phyloP scores from a whole-genome alignment of 2,888 invertebrate species.

The Chloromyia formosa region DNA sequence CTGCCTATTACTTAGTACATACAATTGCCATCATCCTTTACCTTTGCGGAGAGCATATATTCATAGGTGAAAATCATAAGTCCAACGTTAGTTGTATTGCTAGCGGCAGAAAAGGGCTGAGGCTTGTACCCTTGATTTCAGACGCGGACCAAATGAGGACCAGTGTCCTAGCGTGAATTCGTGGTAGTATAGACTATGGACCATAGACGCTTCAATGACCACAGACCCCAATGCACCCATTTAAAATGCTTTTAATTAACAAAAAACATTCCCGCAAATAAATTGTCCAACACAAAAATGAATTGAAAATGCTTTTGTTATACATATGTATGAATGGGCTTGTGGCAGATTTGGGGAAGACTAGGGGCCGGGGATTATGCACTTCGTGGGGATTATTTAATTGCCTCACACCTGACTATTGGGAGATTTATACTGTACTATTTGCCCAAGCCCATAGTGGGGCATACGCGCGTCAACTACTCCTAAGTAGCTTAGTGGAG shows the following conservation, averaged over 20 bases:
- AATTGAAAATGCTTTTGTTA: constrained; percentile 47
- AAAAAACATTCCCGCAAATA: constrained; percentile 50
- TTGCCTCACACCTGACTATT: too few species aligned
- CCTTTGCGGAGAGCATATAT: background rate
- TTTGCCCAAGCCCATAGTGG: too few species aligned
- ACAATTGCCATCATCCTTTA: background rate
- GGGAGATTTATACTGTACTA: too few species aligned
- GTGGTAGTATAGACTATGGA: background rate
- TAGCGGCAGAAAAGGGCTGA: background rate
- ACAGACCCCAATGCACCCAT: constrained; percentile 34
- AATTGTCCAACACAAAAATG: constrained; percentile 49
- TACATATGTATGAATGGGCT: background rate
- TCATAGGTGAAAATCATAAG: constrained; percentile 28
- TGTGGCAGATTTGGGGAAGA: too few species aligned
- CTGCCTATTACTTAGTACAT: background rate
- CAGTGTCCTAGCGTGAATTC: background rate
- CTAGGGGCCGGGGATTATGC: too few species aligned
- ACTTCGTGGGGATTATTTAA: too few species aligned
- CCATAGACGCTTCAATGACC: background rate
- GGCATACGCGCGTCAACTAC: too few species aligned
- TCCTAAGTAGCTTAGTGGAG: too few species aligned
- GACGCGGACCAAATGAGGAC: background rate
- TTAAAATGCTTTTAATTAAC: constrained; percentile 47
- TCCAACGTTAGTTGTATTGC: constrained; percentile 41
- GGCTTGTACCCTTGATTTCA: background rate